Evolutionary conservation across 1,140 invertebrate genomes (phyloP).

Genomic region (Papilio polytes): DNA sequence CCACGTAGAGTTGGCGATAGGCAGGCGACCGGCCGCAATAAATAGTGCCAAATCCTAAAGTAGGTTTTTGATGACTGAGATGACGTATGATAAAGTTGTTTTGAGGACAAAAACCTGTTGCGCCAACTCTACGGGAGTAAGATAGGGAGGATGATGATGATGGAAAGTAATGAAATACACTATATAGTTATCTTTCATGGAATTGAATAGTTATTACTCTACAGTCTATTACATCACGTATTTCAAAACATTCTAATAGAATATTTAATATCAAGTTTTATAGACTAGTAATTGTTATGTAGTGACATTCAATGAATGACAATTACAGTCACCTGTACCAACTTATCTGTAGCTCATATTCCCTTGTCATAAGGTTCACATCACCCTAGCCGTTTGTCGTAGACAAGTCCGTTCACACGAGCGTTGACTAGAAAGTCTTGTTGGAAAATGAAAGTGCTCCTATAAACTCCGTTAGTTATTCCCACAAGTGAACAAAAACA

Average conservation of each 20-base stretch:
- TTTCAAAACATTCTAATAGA: neutral
- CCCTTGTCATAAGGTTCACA: neutral
- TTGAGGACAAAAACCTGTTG: too few relatives aligned
- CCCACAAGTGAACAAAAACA: slow-evolving; percentile 29
- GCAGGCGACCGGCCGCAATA: too few relatives aligned
- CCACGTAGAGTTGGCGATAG: too few relatives aligned
- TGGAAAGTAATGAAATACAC: too few relatives aligned
- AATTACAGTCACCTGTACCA: neutral
- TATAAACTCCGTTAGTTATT: slow-evolving; percentile 47
- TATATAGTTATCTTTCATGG: too few relatives aligned
- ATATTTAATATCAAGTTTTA: neutral
- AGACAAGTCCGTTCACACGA: slow-evolving; percentile 31
- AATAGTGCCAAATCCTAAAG: too few relatives aligned
- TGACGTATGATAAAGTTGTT: too few relatives aligned
- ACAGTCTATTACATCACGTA: too few relatives aligned
- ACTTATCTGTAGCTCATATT: neutral
- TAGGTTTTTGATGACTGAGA: too few relatives aligned
- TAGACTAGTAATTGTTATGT: slow-evolving; percentile 1
- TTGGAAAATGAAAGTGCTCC: slow-evolving; percentile 54
- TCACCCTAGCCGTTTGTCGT: neutral
- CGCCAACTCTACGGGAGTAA: too few relatives aligned
- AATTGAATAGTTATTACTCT: too few relatives aligned
- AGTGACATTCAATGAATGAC: slow-evolving; percentile 10
- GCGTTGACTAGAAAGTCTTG: slow-evolving; percentile 52
- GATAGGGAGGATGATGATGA: too few relatives aligned